A percentile compares a stretch with the other conserved stretches of the same genome.
phyloP scores from a whole-genome alignment of 2,113 vertebrate genomes.

The Pteropus alecto region DNA sequence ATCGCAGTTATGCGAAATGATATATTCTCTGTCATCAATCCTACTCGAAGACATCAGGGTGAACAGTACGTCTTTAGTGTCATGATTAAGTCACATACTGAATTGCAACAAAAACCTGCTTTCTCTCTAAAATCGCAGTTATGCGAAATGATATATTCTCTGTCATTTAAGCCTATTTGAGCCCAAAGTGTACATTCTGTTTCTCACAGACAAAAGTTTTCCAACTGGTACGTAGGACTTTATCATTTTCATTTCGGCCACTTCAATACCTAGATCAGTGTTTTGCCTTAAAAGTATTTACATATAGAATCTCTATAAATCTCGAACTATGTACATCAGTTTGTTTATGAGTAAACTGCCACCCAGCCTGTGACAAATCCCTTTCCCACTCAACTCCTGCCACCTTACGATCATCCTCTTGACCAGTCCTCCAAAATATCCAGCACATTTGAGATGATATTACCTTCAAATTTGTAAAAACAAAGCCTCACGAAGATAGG shows the following conservation, averaged over 20 bases:
- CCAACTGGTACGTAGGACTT: not conserved
- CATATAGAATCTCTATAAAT: not conserved
- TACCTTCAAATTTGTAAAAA: not conserved
- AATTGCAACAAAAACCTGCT: not conserved
- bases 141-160: not conserved
- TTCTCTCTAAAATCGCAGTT: not conserved
- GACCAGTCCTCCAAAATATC: too few species aligned
- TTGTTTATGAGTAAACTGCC: not conserved
- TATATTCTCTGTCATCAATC: too few species aligned
- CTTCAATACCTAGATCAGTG: not conserved
- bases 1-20: not conserved
- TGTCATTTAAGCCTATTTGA: not conserved
- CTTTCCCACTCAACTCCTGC: accelerated
- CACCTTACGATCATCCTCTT: not conserved
- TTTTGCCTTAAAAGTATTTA: not conserved
- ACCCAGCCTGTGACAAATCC: not conserved
- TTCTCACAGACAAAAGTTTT: not conserved
- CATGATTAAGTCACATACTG: not conserved
- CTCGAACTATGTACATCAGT: not conserved
- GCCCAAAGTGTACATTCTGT: not conserved
- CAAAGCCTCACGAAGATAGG: not conserved
- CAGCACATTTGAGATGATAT: not conserved
- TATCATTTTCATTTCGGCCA: not conserved
- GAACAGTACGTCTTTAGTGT: too few species aligned
- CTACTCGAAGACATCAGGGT: not conserved